Base-by-base conservation (phyloP, 1,140 invertebrate genomes). In the Plodia interpunctella region DNA sequence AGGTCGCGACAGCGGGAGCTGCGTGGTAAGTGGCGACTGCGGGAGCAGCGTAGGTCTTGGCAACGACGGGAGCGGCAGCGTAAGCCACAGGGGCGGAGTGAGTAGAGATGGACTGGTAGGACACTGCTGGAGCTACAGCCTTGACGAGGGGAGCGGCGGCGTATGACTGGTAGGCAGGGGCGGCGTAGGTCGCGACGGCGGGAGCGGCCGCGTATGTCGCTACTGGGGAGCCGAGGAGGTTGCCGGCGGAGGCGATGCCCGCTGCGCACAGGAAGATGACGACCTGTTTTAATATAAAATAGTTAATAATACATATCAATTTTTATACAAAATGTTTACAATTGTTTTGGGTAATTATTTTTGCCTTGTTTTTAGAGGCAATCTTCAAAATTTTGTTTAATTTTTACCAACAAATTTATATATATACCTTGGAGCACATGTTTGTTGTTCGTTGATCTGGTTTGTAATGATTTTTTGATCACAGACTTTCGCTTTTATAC, bases 371-470 rank as follows among this genome's bases (percentile, higher is more conserved):
- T n/a, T n/a, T n/a, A n/a, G n/a, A n/a, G n/a, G n/a, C n/a, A n/a
- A n/a, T n/a, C n/a, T n/a, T n/a, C n/a, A n/a, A n/a, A n/a, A n/a
- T n/a, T n/a, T n/a, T n/a, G n/a, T n/a, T n/a, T 25, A 25, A 25
- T 3, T 32, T 32, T 4, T 11, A 44, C 13, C 38, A 44, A 44
- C 5, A 44, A 25, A 25, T 25, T 44, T 18, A 51, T 20, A 10
- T 9, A 51, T 53, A 56, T 80, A 84, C 80, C 81, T 87, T 84
- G 62, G 81, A 61, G 75, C 76, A 87, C 81, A 83, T 83, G 80
- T 77, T 83, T 77, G 66, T 74, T 62, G 68, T 65, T 60, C 57
- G 74, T 64, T 70, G 73, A 68, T 75, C 60, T 52, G 64, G 72
- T 61, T 76, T 68, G 72, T 77, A 80, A 83, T 87, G 80, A 63